These are phyloP conservation scores for Dendrolimus punctatus DNA, from an alignment of 1,140 invertebrate genomes.

Conservation along the genomic window DNA sequence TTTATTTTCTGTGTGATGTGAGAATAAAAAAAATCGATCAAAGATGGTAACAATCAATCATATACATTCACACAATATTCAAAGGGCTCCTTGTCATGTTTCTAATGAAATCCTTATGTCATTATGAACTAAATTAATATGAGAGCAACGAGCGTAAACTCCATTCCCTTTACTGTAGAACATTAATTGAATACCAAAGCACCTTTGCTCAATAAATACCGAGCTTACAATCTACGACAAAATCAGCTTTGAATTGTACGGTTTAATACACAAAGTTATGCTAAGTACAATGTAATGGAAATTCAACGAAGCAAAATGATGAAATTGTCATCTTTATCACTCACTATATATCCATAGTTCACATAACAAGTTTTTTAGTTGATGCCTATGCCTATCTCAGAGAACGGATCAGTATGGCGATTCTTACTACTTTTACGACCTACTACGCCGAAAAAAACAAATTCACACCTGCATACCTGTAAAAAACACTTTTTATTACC, in stretches of 20 bases:
- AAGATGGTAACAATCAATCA: background rate
- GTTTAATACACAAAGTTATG: background rate
- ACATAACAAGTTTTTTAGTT: too few species aligned
- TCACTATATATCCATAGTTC: too few species aligned
- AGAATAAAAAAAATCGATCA: background rate
- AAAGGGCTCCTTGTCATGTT: background rate
- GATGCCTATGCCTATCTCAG: too few species aligned
- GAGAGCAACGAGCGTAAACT: background rate
- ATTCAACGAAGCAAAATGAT: too few species aligned
- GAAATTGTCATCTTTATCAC: too few species aligned
- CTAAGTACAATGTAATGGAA: too few species aligned
- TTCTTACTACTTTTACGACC: too few species aligned
- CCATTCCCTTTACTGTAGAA: background rate
- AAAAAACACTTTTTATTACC: too few species aligned
- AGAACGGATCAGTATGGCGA: too few species aligned
- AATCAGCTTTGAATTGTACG: background rate
- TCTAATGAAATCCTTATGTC: background rate
- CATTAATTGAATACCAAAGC: slow-evolving; percentile 3
- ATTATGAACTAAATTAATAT: background rate
- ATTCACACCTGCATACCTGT: too few species aligned
- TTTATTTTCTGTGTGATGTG: too few species aligned
- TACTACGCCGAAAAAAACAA: too few species aligned
- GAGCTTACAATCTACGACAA: background rate
- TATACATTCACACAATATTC: background rate
- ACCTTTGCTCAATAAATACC: background rate